These are phyloP conservation scores for Macrotrachela quadricornifera DNA, from an alignment of 1,140 invertebrate genomes.

Conservation along the genomic window DNA sequence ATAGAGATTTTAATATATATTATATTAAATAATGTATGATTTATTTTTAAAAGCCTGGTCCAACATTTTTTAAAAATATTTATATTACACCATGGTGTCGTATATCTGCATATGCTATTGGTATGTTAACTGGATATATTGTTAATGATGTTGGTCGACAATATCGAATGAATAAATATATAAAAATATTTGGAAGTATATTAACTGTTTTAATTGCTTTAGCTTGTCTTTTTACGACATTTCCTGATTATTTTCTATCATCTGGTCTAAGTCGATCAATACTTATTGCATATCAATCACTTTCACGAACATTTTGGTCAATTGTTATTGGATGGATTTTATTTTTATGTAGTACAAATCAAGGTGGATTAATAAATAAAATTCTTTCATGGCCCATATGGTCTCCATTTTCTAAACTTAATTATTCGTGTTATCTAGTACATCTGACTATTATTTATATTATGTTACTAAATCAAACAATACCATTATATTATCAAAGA, in stretches of 20 bases:
- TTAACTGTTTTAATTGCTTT: neutral
- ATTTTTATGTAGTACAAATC: too few relatives aligned
- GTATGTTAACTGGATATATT: slow-evolving; percentile 29
- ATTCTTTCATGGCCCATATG: slow-evolving; percentile 54
- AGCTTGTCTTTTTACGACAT: neutral
- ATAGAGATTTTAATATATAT: too few relatives aligned
- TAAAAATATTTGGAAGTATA: too few relatives aligned
- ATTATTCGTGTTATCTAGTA: slow-evolving; percentile 68
- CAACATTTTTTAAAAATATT: slow-evolving; percentile 38
- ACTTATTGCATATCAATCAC: neutral
- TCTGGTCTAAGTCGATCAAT: neutral
- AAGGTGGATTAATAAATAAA: slow-evolving; percentile 38
- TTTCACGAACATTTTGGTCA: too few relatives aligned
- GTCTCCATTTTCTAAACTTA: slow-evolving; percentile 58
- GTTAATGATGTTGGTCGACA: slow-evolving; percentile 1
- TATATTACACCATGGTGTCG: slow-evolving; percentile 46
- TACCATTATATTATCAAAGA: too few relatives aligned
- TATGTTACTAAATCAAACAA: too few relatives aligned
- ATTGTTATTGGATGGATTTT: too few relatives aligned
- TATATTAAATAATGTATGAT: too few relatives aligned
- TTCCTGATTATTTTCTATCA: neutral
- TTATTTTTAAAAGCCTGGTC: neutral
- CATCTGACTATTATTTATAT: slow-evolving; percentile 30
- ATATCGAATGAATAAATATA: slow-evolving; percentile 1
- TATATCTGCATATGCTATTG: slow-evolving; percentile 33